Base-by-base conservation (phyloP, 1,140 invertebrate genomes). In the Drosophila subpulchrella region DNA sequence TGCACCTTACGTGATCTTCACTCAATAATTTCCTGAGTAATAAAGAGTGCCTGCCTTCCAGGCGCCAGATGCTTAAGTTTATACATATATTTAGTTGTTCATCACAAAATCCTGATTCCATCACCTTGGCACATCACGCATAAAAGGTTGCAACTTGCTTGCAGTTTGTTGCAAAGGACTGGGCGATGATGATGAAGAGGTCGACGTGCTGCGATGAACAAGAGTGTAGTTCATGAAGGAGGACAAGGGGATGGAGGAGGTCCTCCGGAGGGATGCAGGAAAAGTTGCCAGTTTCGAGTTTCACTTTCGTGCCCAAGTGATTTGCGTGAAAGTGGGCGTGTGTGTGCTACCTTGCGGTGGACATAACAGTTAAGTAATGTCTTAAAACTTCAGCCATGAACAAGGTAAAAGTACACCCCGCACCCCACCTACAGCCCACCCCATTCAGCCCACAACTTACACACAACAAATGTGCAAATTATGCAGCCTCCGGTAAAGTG, bases 331-430 rank as follows among this genome's bases (percentile, higher is more conserved):
- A 63, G 67, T 59, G 48, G 30, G 50, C 15, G 32, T 53, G 46
- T 47, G 77, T 81, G 70, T 47, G 66, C 27, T 73, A 63, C 71
- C 81, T 83, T 83, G 78, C 70, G 82, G 83, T 83, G 83, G 79
- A 82, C 84, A 86, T 86, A 86, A 86, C 82, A 88, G 79, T 88
- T 88, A 86, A 86, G 83, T 86, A 86, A 86, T 86, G 83, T 81
- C 86, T 86, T 88, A 76, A 86, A 86, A 86, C 75, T 86, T 86
- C 75, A 62, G 42, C 78, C 47, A 56, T 65, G 60, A 75, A 66
- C 78, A 73, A 66, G 78, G 74, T 42, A 53, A 61, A 44, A 60
- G 75, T 38, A 47, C 20, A 44, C 17, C 38, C 41, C 20, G 15
- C 51, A 65, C 46, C 11, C 1, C 44, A 46, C 20, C 2, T 24